Base-by-base conservation (phyloP, 2,888 invertebrate genomes). In the Rapana venosa region DNA sequence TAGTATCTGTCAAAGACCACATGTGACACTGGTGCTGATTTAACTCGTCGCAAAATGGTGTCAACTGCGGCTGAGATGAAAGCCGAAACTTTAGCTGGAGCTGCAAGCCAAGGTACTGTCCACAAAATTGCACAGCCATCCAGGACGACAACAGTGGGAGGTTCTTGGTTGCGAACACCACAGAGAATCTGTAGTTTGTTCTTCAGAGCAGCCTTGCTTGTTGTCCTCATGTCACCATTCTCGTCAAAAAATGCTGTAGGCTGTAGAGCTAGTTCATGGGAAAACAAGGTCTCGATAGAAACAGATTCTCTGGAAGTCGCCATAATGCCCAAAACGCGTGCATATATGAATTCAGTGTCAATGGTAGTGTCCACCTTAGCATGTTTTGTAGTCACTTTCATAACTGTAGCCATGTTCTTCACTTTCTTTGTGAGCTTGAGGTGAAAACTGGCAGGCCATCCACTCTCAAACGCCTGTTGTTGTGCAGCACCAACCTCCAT, bases 81-180 rank as follows among this genome's bases (percentile, higher is more conserved):
- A 81, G 32, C 81, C 81, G 11, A 81, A 20, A 81, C 81, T 81
- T 81, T 81, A 81, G 32, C 81, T 81, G 81, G 81, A 32, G 81
- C 81, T 81, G 81, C 81, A 81, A 20, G 81, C 81, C 81, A 81
- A 81, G 81, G 81, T 81, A 81, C 81, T 81, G 81, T 81, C 81
- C 81, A 81, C 81, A 81, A 81, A 81, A 81, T 81, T 81, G 81
- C 81, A 81, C 81, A 81, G 81, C 81, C 81, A 81, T 81, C 81
- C 20, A 81, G 81, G 81, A 81, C 17, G 81, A 81, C 81, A 81
- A 81, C 81, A 81, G 30, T 81, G 81, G 81, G 81, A 36, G 81
- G 36, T 81, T 81, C 81, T 81, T 81, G 81, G 81, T 81, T 81
- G 81, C 81, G 81, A 81, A 81, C 81, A 81, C 81, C 81, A 81